These are phyloP conservation scores for Leucoma salicis DNA, from an alignment of 2,888 invertebrate genomes.

Conservation along the genomic window DNA sequence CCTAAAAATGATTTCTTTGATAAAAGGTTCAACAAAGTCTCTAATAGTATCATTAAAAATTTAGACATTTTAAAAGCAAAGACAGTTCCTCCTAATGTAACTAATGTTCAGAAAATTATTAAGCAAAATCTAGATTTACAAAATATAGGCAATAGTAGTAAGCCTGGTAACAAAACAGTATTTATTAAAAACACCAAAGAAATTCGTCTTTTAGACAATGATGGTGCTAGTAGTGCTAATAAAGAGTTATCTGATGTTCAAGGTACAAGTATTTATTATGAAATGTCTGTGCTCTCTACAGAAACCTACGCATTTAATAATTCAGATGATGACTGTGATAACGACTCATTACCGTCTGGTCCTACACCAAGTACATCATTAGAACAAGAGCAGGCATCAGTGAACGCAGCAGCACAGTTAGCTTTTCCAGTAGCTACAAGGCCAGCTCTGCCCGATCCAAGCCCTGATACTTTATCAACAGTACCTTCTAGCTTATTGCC, in stretches of 20 bases:
- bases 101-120: conserved; percentile 52
- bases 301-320: conserved; percentile 69
- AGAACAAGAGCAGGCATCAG: conserved; percentile 50
- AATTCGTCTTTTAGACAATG: conserved; percentile 69
- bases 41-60: conserved; percentile 77
- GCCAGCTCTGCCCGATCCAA: conserved; percentile 33
- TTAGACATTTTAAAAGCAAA: conserved; percentile 62
- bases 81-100: conserved; percentile 49
- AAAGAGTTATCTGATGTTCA: conserved; percentile 73
- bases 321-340: conserved; percentile 69
- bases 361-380: conserved; percentile 55
- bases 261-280: conserved; percentile 78
- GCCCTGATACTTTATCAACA: conserved; percentile 42
- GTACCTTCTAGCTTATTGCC: conserved; percentile 43
- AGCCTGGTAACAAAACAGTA: conserved; percentile 73
- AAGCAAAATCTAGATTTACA: conserved; percentile 66
- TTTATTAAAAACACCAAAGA: conserved; percentile 81
- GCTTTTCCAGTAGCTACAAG: conserved; percentile 13
- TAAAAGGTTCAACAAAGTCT: conserved; percentile 74
- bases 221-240: conserved; percentile 60
- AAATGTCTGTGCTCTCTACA: conserved; percentile 75
- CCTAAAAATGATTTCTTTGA: conserved; percentile 79
- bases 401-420: conserved; percentile 48
- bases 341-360: conserved; percentile 52
- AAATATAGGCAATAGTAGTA: conserved; percentile 69